A percentile compares a stretch with the other conserved stretches of the same genome.
Conservation (phyloP, 2,888 invertebrate species). For the Agrenia bidenticulata region DNA sequence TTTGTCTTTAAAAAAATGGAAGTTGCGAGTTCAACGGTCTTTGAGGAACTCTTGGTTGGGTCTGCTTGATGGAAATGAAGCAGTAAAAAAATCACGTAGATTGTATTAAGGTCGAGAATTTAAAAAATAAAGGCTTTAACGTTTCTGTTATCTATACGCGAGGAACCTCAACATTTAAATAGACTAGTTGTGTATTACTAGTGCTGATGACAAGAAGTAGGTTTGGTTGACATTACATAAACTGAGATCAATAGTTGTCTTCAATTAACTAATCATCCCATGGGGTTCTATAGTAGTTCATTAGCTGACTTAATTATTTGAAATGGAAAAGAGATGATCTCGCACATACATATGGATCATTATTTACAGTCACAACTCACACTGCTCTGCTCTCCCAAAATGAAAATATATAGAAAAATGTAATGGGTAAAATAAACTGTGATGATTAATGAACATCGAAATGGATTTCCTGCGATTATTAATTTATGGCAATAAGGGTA, state of each 20-base stretch:
- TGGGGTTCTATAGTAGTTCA: neutral
- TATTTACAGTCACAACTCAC: too few relatives aligned
- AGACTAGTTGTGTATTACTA: too few relatives aligned
- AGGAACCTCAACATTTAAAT: too few relatives aligned
- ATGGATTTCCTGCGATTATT: too few relatives aligned
- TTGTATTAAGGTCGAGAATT: conserved; percentile 1
- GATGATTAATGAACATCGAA: too few relatives aligned
- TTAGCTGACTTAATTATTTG: neutral
- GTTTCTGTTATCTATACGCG: neutral
- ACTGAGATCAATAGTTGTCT: too few relatives aligned
- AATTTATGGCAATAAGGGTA: too few relatives aligned
- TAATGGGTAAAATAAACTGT: too few relatives aligned
- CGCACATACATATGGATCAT: too few relatives aligned
- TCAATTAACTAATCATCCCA: neutral
- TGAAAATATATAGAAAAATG: too few relatives aligned
- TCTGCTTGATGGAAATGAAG: neutral
- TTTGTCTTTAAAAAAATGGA: conserved; percentile 15
- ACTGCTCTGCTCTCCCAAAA: too few relatives aligned
- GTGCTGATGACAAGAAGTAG: neutral
- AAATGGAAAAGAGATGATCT: too few relatives aligned
- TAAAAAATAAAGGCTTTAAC: conserved; percentile 6
- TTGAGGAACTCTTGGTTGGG: conserved; percentile 14
- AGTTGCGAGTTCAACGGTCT: conserved; percentile 11
- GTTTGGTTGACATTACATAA: neutral
- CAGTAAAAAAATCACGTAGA: conserved; percentile 8